Base-by-base conservation (phyloP, 1,140 invertebrate species). In the Heliconius melpomene region DNA sequence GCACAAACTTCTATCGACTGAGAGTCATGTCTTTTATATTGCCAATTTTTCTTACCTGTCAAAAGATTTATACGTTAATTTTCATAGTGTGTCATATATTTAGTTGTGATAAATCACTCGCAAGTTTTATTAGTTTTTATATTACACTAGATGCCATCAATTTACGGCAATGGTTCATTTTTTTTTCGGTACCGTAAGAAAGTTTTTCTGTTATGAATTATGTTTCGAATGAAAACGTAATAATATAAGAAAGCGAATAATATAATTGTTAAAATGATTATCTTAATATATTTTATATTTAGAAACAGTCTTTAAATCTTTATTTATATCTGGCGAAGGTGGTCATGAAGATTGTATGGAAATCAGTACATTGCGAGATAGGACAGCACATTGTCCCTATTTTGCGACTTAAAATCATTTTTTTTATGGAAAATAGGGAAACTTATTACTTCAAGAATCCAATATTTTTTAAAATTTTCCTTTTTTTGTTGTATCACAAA, bases 1-100 rank as follows among this genome's bases (percentile, higher is more conserved):
- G 84, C 82, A 74, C 73, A 83, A 86, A 90, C 79, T 88, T 91
- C 84, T 80, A 80, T 72, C 83, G 83, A 72, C 57, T 73, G 75
- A 77, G 79, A 83, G 77, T 73, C 75, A 84, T 79, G 74, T 82
- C 79, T 81, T 82, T 76, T 85, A 83, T 85, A 82, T 85, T 82
- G 85, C 77, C 78, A 88, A 84, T 83, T 80, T 83, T 72, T 80
- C 82, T 78, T 78, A 73, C 74, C 72, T 82, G 82, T 84, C 85
- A 83, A 77, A 82, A 84, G 52, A 80, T 79, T 57, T 78, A 79
- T 81, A 71, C 32, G 77, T 79, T 36, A 78, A 76, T 82, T 82
- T 78, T 77, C 70, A 73, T 78, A 73, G 29, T 57, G n/a, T 29
- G 71, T 73, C 60, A 78, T 73, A 78, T 57, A 73, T 73, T 71